A percentile compares a stretch with the other conserved stretches of the same genome.
These are phyloP conservation scores for Lutjanus erythropterus DNA, from an alignment of 2,113 vertebrate species.

Conservation along the genomic window DNA sequence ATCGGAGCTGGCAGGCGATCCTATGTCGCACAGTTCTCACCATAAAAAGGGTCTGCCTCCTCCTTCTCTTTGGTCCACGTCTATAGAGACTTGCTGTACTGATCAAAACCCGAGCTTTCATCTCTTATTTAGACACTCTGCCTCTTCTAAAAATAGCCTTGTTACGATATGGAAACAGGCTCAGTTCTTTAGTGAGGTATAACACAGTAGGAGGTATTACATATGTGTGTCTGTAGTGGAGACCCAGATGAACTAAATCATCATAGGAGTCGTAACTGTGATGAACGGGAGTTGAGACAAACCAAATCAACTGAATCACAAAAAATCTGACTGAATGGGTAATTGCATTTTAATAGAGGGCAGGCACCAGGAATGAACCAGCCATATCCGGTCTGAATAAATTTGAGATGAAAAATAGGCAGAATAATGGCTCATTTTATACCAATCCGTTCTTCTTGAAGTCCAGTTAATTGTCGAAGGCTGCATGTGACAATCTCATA, in stretches of 20 bases:
- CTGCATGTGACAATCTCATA: background rate
- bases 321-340: background rate
- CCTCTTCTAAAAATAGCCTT: slow-evolving; percentile 72
- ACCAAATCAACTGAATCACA: background rate
- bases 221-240: background rate
- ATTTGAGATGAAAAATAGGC: background rate
- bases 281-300: slow-evolving; percentile 1
- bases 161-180: slow-evolving; percentile 50
- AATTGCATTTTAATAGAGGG: background rate
- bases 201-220: background rate
- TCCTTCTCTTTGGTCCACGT: slow-evolving; percentile 37
- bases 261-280: background rate
- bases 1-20: slow-evolving; percentile 35
- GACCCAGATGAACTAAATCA: background rate
- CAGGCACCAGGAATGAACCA: background rate
- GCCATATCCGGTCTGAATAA: background rate
- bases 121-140: slow-evolving; percentile 72
- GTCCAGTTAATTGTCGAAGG: background rate
- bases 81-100: slow-evolving; percentile 40
- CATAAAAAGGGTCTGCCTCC: slow-evolving; percentile 34
- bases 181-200: slow-evolving; percentile 5
- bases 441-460: background rate
- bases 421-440: background rate
- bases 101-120: slow-evolving; percentile 72
- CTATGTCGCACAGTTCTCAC: slow-evolving; percentile 24